Evolutionary conservation across 1,140 invertebrate species (phyloP), one percentile per base, ranked within the genome.

Genomic region (Steinernema feltiae): DNA sequence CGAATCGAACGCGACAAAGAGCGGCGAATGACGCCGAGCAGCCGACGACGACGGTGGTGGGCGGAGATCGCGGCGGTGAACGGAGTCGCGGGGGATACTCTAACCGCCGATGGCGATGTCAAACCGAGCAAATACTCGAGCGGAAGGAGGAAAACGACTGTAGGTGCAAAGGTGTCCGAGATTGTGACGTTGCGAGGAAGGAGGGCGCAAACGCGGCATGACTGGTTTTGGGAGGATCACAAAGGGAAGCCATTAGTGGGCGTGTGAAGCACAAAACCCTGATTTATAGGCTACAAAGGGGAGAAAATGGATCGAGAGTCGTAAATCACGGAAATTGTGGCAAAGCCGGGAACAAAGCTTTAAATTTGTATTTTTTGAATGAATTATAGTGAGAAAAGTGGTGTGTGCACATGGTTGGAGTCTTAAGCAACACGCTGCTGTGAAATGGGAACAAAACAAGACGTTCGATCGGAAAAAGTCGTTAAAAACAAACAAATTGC

Each of bases 401-500:
- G n/a, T n/a, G n/a, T n/a, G n/a, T n/a, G n/a, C n/a, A n/a, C n/a
- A n/a, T n/a, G n/a, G n/a, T n/a, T n/a, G n/a, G n/a, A n/a, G n/a
- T n/a, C n/a, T n/a, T n/a, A n/a, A n/a, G n/a, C n/a, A n/a, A n/a
- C n/a, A n/a, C n/a, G n/a, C n/a, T n/a, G n/a, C n/a, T n/a, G n/a
- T n/a, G n/a, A n/a, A n/a, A 15, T 63, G 53, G 35, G 7, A 3
- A 15, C 53, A n/a, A 46, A 46, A 46, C 7, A 46, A 12, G 41
- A 46, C 53, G 15, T 15, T 63, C 53, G 15, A 27, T 63, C 53
- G 53, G 12, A 21, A 63, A 27, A 63, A 63, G 53, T 63, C 53
- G 53, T 63, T 63, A 63, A 63, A 63, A 63, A 63, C 53, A 63
- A 63, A 63, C 24, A 63, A 63, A 63, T 63, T 63, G 53, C 53